Conservation (phyloP, 2,888 invertebrate species). For the Cryptosula pallasiana region DNA sequence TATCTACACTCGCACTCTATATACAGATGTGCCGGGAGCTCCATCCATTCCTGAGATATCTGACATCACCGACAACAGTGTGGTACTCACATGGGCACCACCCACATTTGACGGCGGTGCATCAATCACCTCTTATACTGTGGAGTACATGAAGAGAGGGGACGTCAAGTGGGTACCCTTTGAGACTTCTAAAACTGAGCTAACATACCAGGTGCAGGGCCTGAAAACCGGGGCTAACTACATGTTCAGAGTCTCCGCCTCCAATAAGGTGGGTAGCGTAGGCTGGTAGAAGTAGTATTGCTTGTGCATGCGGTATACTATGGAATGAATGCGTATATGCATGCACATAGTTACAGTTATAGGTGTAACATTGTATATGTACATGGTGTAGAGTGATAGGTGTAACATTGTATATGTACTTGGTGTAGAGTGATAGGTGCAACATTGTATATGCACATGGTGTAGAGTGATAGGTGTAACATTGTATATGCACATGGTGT, state of each 20-base stretch:
- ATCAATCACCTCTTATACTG: slow-evolving; percentile 46
- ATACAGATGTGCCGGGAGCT: slow-evolving; percentile 32
- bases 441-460: too few species aligned
- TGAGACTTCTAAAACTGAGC: not conserved
- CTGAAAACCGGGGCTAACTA: slow-evolving; percentile 24
- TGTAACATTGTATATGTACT: too few species aligned
- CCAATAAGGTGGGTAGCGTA: slow-evolving; percentile 30
- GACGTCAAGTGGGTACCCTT: slow-evolving; percentile 1
- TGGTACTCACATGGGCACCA: slow-evolving; percentile 38
- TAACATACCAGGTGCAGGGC: not conserved
- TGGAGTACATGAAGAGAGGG: slow-evolving; percentile 33
- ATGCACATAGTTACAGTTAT: too few species aligned
- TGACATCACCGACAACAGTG: slow-evolving; percentile 32
- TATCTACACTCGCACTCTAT: too few species aligned
- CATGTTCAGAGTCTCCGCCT: slow-evolving; percentile 34
- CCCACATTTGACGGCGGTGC: slow-evolving; percentile 47
- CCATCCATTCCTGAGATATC: slow-evolving; percentile 35
- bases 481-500: too few species aligned
- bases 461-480: too few species aligned
- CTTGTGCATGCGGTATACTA: too few species aligned
- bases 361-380: too few species aligned
- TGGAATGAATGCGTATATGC: too few species aligned
- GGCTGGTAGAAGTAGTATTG: too few species aligned
- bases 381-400: too few species aligned
- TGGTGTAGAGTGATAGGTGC: too few species aligned